Evolutionary conservation across 2,113 vertebrate genomes (phyloP).

Genomic region (Tragelaphus buxtoni): DNA sequence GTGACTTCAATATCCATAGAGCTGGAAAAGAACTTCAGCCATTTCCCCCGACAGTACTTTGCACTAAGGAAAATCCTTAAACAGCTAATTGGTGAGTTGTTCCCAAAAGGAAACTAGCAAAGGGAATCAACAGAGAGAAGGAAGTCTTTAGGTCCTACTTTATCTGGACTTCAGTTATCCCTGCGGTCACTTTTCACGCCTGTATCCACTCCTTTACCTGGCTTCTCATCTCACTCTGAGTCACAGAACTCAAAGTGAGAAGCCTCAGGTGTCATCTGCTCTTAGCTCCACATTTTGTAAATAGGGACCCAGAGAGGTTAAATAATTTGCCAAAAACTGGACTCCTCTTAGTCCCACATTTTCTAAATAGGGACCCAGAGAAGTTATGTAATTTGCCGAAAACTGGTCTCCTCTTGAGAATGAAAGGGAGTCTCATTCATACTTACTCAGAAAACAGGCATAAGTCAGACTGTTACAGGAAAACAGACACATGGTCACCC

Average conservation of each 20-base stretch:
- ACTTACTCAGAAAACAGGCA: background rate
- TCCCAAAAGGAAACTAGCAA: slow-evolving; percentile 6
- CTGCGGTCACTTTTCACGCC: background rate
- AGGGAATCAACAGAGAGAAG: background rate
- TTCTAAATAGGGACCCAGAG: background rate
- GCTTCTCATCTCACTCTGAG: background rate
- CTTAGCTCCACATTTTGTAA: background rate
- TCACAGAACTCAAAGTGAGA: background rate
- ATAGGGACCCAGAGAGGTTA: background rate
- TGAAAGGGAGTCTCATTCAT: background rate
- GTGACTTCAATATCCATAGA: slow-evolving; percentile 71
- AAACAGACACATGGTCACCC: background rate
- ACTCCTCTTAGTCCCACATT: background rate
- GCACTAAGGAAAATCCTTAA: slow-evolving; percentile 78
- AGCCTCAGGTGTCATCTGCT: background rate
- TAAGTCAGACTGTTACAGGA: background rate
- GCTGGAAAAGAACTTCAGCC: slow-evolving; percentile 78
- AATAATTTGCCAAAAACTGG: background rate
- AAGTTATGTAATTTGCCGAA: background rate
- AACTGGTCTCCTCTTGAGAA: background rate
- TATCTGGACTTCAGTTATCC: background rate
- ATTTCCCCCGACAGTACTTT: slow-evolving; percentile 78
- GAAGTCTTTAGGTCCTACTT: background rate
- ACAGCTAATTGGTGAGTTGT: slow-evolving; percentile 74
- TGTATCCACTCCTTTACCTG: background rate